A percentile compares a stretch with the other conserved stretches of the same genome.
phyloP scores from a whole-genome alignment of 30 jellyfish, hydroid and myxozoan genomes.

The Aurelia aurita complex sp. Pacific region DNA sequence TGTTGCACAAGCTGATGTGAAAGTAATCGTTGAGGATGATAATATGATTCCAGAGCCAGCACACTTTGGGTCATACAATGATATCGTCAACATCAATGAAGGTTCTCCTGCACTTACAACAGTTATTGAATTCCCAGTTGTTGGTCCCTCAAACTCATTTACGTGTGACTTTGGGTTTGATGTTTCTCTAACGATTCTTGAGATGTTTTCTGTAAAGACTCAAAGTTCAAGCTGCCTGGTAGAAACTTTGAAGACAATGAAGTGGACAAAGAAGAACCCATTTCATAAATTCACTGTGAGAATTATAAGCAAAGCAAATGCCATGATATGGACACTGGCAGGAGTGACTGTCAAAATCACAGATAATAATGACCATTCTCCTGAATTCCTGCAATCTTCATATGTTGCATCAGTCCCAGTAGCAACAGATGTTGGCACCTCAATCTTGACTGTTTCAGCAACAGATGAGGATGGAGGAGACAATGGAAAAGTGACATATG shows the following conservation, averaged over 20 bases:
- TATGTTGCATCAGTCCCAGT: constrained; percentile 74
- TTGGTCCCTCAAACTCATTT: constrained; percentile 67
- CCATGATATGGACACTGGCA: constrained; percentile 74
- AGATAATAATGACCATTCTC: constrained; percentile 83
- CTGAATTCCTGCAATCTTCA: constrained; percentile 75
- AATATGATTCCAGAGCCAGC: constrained; percentile 72
- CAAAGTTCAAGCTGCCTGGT: constrained; percentile 76
- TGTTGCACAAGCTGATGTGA: constrained; percentile 69
- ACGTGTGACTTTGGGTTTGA: constrained; percentile 81
- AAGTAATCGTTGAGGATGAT: constrained; percentile 75
- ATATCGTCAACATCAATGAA: constrained; percentile 61
- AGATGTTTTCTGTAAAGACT: constrained; percentile 63
- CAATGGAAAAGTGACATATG: constrained; percentile 72
- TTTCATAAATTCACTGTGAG: constrained; percentile 70
- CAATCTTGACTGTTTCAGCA: constrained; percentile 72
- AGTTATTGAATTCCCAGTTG: constrained; percentile 57
- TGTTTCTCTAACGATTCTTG: constrained; percentile 74
- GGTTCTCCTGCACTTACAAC: constrained; percentile 45
- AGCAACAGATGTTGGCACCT: constrained; percentile 50
- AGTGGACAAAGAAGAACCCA: constrained; percentile 82
- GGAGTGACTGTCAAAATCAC: constrained; percentile 54
- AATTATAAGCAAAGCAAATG: constrained; percentile 67
- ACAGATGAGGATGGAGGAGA: constrained; percentile 81
- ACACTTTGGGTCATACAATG: constrained; percentile 66
- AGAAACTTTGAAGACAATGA: constrained; percentile 36